Conservation (phyloP, 2,888 invertebrate genomes). For the Hylaea fasciaria region DNA sequence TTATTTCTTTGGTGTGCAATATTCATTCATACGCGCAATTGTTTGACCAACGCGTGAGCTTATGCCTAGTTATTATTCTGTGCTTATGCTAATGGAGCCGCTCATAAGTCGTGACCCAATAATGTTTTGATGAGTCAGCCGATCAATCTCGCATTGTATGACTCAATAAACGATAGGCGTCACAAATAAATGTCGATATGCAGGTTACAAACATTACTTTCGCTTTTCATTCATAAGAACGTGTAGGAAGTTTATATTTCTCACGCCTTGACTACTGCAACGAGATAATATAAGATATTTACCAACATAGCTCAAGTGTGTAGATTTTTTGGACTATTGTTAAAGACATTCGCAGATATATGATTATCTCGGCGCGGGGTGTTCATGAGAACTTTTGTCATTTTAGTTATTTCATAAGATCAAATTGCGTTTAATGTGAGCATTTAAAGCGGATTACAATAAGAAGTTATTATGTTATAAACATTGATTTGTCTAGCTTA, state of each 20-base stretch:
- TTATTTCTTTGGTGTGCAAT: slow-evolving; percentile 47
- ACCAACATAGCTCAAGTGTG: slow-evolving; percentile 41
- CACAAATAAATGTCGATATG: slow-evolving; percentile 34
- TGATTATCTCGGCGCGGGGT: slow-evolving; percentile 39
- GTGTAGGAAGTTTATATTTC: slow-evolving; percentile 45
- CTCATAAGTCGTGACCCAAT: slow-evolving; percentile 46
- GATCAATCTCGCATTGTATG: slow-evolving; percentile 39
- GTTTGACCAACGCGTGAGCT: slow-evolving; percentile 38
- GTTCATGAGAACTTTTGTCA: slow-evolving; percentile 47
- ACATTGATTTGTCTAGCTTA: slow-evolving; percentile 25
- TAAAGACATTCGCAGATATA: slow-evolving; percentile 38
- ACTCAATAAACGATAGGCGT: slow-evolving; percentile 32
- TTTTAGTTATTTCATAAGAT: slow-evolving; percentile 43
- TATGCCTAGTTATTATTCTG: too few species aligned
- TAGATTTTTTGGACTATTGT: slow-evolving; percentile 45
- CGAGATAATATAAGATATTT: slow-evolving; percentile 37
- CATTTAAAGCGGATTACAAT: slow-evolving; percentile 31
- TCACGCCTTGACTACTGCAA: slow-evolving; percentile 43
- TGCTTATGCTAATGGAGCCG: slow-evolving; percentile 43
- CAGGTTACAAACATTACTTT: slow-evolving; percentile 39
- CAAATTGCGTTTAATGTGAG: slow-evolving; percentile 38
- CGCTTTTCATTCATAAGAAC: slow-evolving; percentile 43
- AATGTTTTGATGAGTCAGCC: slow-evolving; percentile 55
- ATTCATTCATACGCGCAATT: slow-evolving; percentile 36
- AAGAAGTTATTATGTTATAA: slow-evolving; percentile 11